phyloP scores from a whole-genome alignment of 2,113 vertebrate species.

The Carlito syrichta region DNA sequence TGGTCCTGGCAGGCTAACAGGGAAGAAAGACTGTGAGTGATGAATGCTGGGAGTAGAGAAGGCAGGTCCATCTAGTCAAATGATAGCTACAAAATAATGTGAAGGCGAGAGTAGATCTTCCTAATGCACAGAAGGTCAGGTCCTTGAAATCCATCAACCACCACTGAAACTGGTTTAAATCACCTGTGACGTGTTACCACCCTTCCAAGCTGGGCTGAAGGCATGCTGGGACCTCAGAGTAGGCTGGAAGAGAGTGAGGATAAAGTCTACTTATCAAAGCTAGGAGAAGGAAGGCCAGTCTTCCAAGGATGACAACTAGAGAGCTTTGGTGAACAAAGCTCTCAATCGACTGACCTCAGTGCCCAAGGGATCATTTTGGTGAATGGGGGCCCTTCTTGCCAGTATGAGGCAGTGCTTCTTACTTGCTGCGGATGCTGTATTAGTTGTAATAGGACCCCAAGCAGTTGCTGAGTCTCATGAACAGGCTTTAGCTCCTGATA shows the following conservation, averaged over 20 bases:
- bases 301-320: neutral
- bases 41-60: slow-evolving; percentile 34
- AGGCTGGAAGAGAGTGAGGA: neutral
- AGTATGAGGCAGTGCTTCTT: neutral
- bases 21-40: slow-evolving; percentile 44
- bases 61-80: slow-evolving; percentile 44
- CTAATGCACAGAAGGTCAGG: slow-evolving; percentile 55
- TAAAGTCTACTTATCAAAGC: neutral
- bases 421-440: neutral
- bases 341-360: neutral
- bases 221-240: neutral
- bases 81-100: slow-evolving; percentile 55
- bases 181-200: slow-evolving; percentile 41
- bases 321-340: neutral
- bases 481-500: neutral
- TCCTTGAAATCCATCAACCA: slow-evolving; percentile 60
- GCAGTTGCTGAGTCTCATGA: neutral
- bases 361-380: neutral
- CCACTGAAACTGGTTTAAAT: slow-evolving; percentile 63
- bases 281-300: neutral
- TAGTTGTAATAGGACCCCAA: neutral
- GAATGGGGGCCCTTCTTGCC: neutral
- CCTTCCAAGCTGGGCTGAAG: slow-evolving; percentile 1
- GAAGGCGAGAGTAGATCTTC: slow-evolving; percentile 59
- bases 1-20: neutral